These are phyloP conservation scores for Atta texana DNA, from an alignment of 1,140 invertebrate genomes.

Conservation along the genomic window DNA sequence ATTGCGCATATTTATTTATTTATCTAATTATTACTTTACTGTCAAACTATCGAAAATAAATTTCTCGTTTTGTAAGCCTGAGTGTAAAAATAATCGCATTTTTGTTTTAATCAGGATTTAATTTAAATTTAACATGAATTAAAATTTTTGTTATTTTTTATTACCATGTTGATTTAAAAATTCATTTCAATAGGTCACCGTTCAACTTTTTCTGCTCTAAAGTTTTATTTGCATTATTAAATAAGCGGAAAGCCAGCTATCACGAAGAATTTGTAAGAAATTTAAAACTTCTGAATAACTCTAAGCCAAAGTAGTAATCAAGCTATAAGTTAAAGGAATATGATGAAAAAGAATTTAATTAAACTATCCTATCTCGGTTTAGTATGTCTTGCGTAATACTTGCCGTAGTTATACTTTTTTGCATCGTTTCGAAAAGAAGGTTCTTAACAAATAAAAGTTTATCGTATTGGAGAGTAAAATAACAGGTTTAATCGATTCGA, in stretches of 20 bases:
- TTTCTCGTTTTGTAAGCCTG: background rate
- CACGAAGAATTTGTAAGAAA: slow-evolving; percentile 34
- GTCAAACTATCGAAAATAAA: background rate
- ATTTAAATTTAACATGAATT: background rate
- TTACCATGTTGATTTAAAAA: slow-evolving; percentile 32
- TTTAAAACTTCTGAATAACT: slow-evolving; percentile 52
- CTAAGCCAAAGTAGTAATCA: slow-evolving; percentile 39
- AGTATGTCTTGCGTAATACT: slow-evolving; percentile 6
- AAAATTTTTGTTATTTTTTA: background rate
- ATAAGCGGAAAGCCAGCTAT: slow-evolving; percentile 31
- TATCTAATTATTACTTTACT: background rate
- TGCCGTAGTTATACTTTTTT: slow-evolving; percentile 5
- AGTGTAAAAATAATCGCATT: background rate
- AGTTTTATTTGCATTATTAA: slow-evolving; percentile 51
- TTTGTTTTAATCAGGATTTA: background rate
- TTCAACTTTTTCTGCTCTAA: slow-evolving; percentile 14
- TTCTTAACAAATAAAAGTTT: slow-evolving; percentile 14
- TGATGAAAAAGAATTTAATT: slow-evolving; percentile 55
- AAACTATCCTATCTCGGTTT: slow-evolving; percentile 15
- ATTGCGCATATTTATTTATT: background rate
- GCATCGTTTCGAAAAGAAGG: background rate
- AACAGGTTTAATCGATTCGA: background rate
- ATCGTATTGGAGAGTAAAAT: background rate
- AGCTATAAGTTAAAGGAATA: background rate
- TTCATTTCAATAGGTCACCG: background rate